Percentiles rank a stretch among this genome's conserved stretches.
Evolutionary conservation across 1,140 invertebrate species (phyloP).

Genomic region (Diorhabda sublineata): DNA sequence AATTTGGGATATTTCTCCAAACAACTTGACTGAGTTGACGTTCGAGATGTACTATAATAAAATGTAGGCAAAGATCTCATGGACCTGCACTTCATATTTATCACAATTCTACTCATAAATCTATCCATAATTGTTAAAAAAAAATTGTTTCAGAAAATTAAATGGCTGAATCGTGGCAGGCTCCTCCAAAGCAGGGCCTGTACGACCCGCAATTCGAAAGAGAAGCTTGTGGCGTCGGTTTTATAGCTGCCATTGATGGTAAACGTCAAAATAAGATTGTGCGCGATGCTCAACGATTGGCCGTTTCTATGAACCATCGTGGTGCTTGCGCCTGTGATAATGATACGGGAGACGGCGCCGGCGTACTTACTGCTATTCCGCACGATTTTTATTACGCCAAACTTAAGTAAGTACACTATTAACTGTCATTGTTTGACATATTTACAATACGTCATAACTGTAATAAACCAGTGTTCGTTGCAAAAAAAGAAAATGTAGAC

Average conservation of each 20-base stretch:
- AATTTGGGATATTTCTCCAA: too few relatives aligned
- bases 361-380: conserved; percentile 92
- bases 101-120: too few relatives aligned
- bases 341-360: conserved; percentile 97
- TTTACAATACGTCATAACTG: too few relatives aligned
- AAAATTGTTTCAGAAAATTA: conserved; percentile 32
- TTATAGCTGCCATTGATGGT: conserved; percentile 97
- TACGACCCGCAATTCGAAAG: conserved; percentile 92
- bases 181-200: conserved; percentile 64
- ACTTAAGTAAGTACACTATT: conserved; percentile 59
- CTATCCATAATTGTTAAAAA: too few relatives aligned
- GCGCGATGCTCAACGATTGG: conserved; percentile 87
- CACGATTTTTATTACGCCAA: conserved; percentile 86
- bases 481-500: too few relatives aligned
- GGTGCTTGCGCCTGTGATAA: conserved; percentile 98
- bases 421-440: background rate
- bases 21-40: too few relatives aligned
- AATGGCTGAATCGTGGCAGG: conserved; percentile 48
- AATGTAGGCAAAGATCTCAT: too few relatives aligned
- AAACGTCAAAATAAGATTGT: conserved; percentile 90
- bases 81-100: too few relatives aligned
- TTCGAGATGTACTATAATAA: too few relatives aligned
- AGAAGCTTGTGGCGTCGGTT: conserved; percentile 97
- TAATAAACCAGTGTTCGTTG: too few relatives aligned
- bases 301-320: conserved; percentile 96